phyloP scores from a whole-genome alignment of 2,113 vertebrate species.

The Tupaia chinensis region DNA sequence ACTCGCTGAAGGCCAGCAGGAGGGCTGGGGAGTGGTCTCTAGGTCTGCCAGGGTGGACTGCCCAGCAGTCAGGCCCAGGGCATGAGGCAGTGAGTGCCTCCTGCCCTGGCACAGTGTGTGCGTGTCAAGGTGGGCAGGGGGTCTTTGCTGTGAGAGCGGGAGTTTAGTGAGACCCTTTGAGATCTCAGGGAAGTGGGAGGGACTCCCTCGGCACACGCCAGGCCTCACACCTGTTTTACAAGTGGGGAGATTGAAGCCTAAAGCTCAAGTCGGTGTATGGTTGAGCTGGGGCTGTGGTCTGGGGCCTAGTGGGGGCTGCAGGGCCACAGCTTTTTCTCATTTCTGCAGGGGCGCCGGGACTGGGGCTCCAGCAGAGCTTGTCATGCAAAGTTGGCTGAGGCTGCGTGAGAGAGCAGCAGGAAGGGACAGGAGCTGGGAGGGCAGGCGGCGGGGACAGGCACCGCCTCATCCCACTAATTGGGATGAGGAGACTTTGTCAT shows the following conservation, averaged over 20 bases:
- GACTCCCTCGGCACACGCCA: neutral
- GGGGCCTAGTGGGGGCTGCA: slow-evolving; percentile 56
- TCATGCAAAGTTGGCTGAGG: slow-evolving; percentile 80
- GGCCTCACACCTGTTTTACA: neutral
- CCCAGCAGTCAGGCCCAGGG: too few species aligned
- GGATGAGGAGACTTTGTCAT: slow-evolving; percentile 82
- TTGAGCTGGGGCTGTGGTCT: neutral
- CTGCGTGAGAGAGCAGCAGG: neutral
- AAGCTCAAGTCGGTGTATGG: fast-evolving
- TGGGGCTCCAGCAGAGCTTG: slow-evolving; percentile 81
- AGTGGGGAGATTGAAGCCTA: neutral
- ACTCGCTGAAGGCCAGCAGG: neutral
- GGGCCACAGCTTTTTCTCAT: slow-evolving; percentile 74
- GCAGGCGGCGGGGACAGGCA: neutral
- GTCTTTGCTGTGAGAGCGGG: neutral
- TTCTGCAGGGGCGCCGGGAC: slow-evolving; percentile 58
- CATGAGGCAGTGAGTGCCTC: neutral
- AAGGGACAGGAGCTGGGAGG: neutral
- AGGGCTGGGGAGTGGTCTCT: neutral
- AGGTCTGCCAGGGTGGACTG: neutral
- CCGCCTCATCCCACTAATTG: slow-evolving; percentile 68
- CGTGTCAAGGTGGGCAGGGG: too few species aligned
- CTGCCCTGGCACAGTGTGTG: neutral
- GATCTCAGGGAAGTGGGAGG: neutral
- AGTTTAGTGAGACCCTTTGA: neutral